A percentile compares a stretch with the other conserved stretches of the same genome.
Evolutionary conservation across 2,797 vertebrate genomes (phyloP).

Genomic region (Toxotes lorentzi): DNA sequence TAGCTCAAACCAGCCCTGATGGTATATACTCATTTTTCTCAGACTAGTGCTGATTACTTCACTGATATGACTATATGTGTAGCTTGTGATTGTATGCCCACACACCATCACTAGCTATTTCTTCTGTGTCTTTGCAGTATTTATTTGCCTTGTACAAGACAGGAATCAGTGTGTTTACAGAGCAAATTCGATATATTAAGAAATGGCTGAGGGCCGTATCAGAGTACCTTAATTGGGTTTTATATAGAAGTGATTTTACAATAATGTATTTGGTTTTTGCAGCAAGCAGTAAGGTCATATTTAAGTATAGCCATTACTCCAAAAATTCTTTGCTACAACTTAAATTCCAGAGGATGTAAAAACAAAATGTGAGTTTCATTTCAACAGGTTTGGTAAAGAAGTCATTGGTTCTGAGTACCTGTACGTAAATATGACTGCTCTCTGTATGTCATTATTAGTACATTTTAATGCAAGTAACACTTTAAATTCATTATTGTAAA

Average conservation of each 20-base stretch:
- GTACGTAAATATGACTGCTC: conserved; percentile 1
- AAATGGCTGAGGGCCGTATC: no score
- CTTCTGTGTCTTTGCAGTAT: background rate
- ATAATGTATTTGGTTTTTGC: background rate
- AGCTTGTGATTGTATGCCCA: background rate
- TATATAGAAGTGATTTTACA: background rate
- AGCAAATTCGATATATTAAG: background rate
- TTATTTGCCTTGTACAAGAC: background rate
- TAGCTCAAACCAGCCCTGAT: no score
- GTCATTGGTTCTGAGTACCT: background rate
- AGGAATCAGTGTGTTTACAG: background rate
- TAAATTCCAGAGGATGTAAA: background rate
- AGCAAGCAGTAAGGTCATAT: background rate
- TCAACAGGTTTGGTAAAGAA: conserved; percentile 1
- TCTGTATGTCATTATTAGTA: background rate
- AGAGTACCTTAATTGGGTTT: background rate
- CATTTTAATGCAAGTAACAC: background rate
- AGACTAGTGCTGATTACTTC: background rate
- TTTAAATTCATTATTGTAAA: background rate
- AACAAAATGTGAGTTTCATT: background rate
- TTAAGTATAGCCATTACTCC: background rate
- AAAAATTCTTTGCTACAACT: background rate
- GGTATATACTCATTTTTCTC: background rate
- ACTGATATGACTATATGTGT: background rate
- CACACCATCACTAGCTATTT: background rate